Evolutionary conservation across 2,888 invertebrate genomes (phyloP), one percentile per base, ranked within the genome.

Genomic region (Lymantria dispar): DNA sequence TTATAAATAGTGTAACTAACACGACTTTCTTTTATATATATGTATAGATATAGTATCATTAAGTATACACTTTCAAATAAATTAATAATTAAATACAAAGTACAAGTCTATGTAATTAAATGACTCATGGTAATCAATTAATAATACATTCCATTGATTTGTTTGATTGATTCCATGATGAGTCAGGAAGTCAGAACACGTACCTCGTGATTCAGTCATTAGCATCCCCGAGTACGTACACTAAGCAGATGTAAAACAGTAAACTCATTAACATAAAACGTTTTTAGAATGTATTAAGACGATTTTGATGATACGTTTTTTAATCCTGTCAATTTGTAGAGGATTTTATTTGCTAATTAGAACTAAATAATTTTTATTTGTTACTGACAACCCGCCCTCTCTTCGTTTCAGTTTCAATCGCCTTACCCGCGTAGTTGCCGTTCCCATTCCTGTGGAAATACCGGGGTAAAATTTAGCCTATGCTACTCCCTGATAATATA

Each of bases 111-210:
- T 37, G 59, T 64, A 64, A 64, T 58, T 60, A 64, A 78, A 69
- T 84, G 77, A 78, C 76, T 72, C 65, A 70, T 66, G 73, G 72
- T 80, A 77, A 77, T 73, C 64, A 67, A 66, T 74, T 70, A 66
- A 62, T 62, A 58, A 63, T 62, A 70, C 56, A 61, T 54, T 56
- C 55, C 33, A 72, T 66, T 68, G 63, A 68, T 60, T 68, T 54
- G 52, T 47, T 49, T 55, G 42, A 43, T 51, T 48, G 68, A 69
- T 67, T 70, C 70, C 65, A 65, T 61, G 58, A 59, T 83, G 83
- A 83, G 62, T 84, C 82, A 83, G 70, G 83, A 40, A 83, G 62
- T 83, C 80, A 83, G 69, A 55, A 60, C 49, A 60, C 48, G 64
- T 69, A 66, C 48, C 59, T 61, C 57, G 53, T 62, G 66, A 63